Evolutionary conservation across 1,140 invertebrate genomes (phyloP), one percentile per base, ranked within the genome.

Genomic region (Brachionus manjavacas): DNA sequence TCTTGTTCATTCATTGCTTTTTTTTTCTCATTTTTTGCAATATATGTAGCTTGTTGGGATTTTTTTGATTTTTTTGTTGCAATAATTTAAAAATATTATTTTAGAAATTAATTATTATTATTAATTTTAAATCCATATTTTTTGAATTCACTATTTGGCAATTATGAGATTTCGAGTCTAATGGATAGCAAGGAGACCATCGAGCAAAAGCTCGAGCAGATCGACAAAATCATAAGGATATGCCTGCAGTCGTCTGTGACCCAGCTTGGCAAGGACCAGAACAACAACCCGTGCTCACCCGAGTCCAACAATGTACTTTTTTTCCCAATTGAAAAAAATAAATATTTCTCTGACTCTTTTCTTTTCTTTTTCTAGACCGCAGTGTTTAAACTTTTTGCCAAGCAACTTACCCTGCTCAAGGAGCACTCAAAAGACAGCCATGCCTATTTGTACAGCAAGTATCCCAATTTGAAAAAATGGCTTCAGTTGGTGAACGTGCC

Each of bases 401-500:
- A 80, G 20, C 76, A 80, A 12, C 16, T 80, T 1, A 55, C 31
- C 0, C 14, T 80, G 2, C 20, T 80, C 16, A 80, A 25, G 14
- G 2, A 80, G 31, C 25, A 25, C 20, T 16, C 43, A 6, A 23
- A 14, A 28, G 46, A 55, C 14, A 39, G 7, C n/a, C 79, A 60
- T 3, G 25, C 79, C 12, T 6, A 60, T 31, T 81, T 81, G 31
- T 81, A 9, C 28, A 64, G 3, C 7, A 60, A 68, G 31, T 81
- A 81, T 64, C 79, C 79, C 8, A 68, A 81, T 66, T 43, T 81
- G 35, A 60, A 81, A 64, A 81, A 43, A 43, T 81, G 79, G 79
- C 52, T 81, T 2, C 49, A 81, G 11, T 4, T 81, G 20, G 20
- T 81, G 16, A 60, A 81, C 41, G 14, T 81, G 12, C 23, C 79